Evolutionary conservation across 2,113 vertebrate species (phyloP).

Genomic region (Benitochromis conjunctus): DNA sequence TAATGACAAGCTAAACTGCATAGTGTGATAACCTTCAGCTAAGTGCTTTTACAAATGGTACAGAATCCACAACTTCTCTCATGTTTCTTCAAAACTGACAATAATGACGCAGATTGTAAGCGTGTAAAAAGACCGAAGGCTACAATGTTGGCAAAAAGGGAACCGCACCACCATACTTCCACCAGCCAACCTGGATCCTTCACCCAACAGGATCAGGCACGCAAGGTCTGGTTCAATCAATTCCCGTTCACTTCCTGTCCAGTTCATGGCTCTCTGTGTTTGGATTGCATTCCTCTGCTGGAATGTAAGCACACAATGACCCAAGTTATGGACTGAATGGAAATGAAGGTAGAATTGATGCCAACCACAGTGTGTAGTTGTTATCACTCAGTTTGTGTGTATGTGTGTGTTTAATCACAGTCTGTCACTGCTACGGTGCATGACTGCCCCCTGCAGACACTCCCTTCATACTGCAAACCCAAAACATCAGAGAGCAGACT

Average conservation of each 20-base stretch:
- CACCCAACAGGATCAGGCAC: conserved; percentile 17
- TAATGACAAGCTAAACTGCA: background rate
- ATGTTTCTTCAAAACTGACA: background rate
- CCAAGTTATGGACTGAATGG: background rate
- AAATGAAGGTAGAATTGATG: conserved; percentile 40
- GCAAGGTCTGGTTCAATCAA: conserved; percentile 28
- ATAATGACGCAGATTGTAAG: background rate
- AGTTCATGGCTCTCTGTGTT: background rate
- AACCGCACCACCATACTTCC: conserved; percentile 13
- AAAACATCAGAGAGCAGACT: background rate
- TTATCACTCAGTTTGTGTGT: conserved; percentile 27
- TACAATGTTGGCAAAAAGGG: conserved; percentile 35
- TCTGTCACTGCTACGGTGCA: conserved; percentile 49
- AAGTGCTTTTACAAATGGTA: background rate
- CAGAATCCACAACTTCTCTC: background rate
- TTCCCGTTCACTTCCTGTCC: conserved; percentile 20
- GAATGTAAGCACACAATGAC: background rate
- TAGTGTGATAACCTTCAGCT: background rate
- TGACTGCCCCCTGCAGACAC: conserved; percentile 59
- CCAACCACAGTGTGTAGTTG: conserved; percentile 22
- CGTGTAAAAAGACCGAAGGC: background rate
- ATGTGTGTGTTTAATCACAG: background rate
- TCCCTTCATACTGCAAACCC: conserved; percentile 22
- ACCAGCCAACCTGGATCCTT: conserved; percentile 27
- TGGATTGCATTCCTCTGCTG: conserved; percentile 9